Evolutionary conservation across 1,140 invertebrate genomes (phyloP).

Genomic region (Drosophila murphyi): DNA sequence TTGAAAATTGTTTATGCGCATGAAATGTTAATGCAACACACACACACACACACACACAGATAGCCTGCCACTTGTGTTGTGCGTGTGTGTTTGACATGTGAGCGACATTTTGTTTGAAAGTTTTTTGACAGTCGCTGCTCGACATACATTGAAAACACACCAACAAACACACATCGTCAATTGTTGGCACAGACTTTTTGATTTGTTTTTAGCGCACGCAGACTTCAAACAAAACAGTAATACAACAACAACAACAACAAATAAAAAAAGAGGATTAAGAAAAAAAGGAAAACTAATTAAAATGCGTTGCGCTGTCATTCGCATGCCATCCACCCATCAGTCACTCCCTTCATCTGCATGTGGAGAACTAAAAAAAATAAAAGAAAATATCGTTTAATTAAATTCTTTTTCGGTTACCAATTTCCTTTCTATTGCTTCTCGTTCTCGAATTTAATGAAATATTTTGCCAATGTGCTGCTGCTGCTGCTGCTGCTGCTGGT

Average conservation of each 20-base stretch:
- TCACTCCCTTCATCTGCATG: neutral
- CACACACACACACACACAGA: conserved; percentile 14
- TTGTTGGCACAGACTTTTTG: conserved; percentile 61
- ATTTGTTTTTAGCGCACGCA: conserved; percentile 54
- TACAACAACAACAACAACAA: conserved; percentile 7
- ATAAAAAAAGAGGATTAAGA: conserved; percentile 4
- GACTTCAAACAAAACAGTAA: neutral
- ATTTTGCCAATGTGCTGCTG: conserved; percentile 54
- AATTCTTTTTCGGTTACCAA: conserved; percentile 75
- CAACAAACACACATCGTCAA: conserved; percentile 52
- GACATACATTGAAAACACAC: conserved; percentile 37
- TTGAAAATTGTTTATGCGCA: conserved; percentile 76
- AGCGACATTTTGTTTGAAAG: conserved; percentile 79
- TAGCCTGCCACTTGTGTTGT: conserved; percentile 13
- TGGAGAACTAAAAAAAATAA: conserved; percentile 27
- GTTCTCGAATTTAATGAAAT: conserved; percentile 72
- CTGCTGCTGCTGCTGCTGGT: neutral
- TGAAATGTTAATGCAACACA: conserved; percentile 72
- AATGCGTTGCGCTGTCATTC: conserved; percentile 74
- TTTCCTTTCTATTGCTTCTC: conserved; percentile 55
- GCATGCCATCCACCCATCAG: neutral
- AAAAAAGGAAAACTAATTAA: conserved; percentile 72
- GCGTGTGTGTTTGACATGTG: conserved; percentile 70
- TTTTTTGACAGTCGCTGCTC: conserved; percentile 68
- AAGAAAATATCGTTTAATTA: conserved; percentile 66